phyloP scores from a whole-genome alignment of 1,140 invertebrate species.

The Glossosoma conforme region DNA sequence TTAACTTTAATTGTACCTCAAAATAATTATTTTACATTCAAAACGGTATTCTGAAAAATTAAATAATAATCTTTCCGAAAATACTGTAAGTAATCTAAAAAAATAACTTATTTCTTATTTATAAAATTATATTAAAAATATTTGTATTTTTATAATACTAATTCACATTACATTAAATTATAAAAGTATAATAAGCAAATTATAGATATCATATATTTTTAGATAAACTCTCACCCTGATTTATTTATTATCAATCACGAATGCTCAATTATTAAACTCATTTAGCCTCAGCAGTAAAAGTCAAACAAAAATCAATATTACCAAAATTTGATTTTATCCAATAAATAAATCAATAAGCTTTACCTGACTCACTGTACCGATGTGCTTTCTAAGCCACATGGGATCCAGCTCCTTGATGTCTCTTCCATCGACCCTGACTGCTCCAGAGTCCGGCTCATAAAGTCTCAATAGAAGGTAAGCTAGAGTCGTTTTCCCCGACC shows the following conservation, averaged over 20 bases:
- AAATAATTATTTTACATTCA: background rate
- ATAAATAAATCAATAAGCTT: slow-evolving; percentile 11
- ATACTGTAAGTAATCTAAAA: no score
- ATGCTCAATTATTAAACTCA: background rate
- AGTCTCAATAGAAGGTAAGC: slow-evolving; percentile 71
- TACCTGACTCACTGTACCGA: slow-evolving; percentile 76
- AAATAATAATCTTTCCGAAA: no score
- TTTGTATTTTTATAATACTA: no score
- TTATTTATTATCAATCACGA: no score
- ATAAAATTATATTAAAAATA: no score
- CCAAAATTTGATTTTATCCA: background rate
- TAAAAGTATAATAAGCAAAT: no score
- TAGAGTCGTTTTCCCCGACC: slow-evolving; percentile 82
- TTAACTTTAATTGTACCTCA: background rate
- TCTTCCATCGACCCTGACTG: slow-evolving; percentile 60
- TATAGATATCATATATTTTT: no score
- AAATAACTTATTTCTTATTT: no score
- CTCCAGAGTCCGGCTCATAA: slow-evolving; percentile 72
- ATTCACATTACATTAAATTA: no score
- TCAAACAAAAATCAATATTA: background rate
- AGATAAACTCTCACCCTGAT: no score
- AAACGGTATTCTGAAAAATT: background rate
- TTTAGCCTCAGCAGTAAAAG: background rate
- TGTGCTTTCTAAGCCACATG: slow-evolving; percentile 64
- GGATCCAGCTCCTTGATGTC: slow-evolving; percentile 63